Evolutionary conservation across 2,797 vertebrate genomes (phyloP), one percentile per base, ranked within the genome.

Genomic region (Falco concolor): DNA sequence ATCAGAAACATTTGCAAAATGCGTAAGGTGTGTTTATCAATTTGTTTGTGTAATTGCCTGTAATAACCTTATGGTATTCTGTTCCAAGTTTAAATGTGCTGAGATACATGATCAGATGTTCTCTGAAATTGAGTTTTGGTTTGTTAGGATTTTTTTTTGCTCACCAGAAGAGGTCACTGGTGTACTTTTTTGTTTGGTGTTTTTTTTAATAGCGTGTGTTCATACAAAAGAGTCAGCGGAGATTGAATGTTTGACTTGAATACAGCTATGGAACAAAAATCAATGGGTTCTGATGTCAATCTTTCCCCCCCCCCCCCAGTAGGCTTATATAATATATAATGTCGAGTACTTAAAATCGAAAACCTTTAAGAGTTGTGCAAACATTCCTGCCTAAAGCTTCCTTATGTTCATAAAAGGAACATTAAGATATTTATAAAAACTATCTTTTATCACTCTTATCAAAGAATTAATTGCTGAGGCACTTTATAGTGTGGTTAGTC

Each of bases 101-200:
- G 22, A 64, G 34, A 56, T 87, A 89, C 42, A 8, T 53, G 60
- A 28, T 80, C 32, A n/a, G 6, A 5, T 75, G 3, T 36, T 75
- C 10, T 75, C 16, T 40, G 30, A 42, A 85, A 77, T 7, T 22
- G n/a, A 50, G 49, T 87, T 72, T 92, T 82, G 5, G 1, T 60
- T 67, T 64, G 36, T 70, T 60, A 27, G 59, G 25, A 17, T 21
- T 2, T 7, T 38, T 67, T 70, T 79, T 77, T 53, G 1, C 17
- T 96, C 30, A 42, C 95, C 95, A 96, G 87, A 75, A 95, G 95
- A 96, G 92, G 92, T 96, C 93, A 70, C 70, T 94, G 77, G 3
- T 49, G 61, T 78, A 45, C 56, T 50, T 73, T 36, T 16, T 34
- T 65, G 59, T 61, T 24, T 42, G 36, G 36, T 38, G 36, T 19